These are phyloP conservation scores for Chamaetylas fuelleborni DNA, from an alignment of 2,113 vertebrate species.

Conservation along the genomic window DNA sequence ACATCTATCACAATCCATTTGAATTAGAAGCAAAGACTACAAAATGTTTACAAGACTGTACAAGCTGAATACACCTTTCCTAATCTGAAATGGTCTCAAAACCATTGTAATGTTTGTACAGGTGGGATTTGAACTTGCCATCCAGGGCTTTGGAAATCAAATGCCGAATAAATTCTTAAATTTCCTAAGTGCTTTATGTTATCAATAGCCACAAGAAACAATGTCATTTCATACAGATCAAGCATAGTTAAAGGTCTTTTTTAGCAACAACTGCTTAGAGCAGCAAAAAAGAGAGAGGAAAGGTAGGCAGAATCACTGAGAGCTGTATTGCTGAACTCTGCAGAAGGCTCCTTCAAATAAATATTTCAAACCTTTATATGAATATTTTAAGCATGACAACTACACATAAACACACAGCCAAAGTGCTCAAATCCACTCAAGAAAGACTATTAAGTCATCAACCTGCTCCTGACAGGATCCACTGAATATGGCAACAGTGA, in stretches of 20 bases:
- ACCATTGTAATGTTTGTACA: slow-evolving; percentile 39
- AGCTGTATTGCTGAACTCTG: slow-evolving; percentile 76
- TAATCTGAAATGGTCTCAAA: slow-evolving; percentile 29
- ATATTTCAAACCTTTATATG: slow-evolving; percentile 98
- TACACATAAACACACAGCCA: slow-evolving; percentile 97
- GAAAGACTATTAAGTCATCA: slow-evolving; percentile 99
- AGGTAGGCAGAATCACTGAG: slow-evolving; percentile 63
- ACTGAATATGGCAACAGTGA: slow-evolving; percentile 89
- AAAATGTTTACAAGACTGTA: slow-evolving; percentile 43
- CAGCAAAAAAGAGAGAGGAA: slow-evolving; percentile 56
- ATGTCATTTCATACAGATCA: slow-evolving; percentile 52
- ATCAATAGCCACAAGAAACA: slow-evolving; percentile 56
- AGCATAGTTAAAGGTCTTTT: slow-evolving; percentile 62
- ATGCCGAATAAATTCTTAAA: slow-evolving; percentile 34
- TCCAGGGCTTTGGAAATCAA: slow-evolving; percentile 6
- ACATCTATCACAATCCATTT: background rate
- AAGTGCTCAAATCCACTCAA: slow-evolving; percentile 99
- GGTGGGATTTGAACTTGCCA: slow-evolving; percentile 1
- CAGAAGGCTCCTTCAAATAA: slow-evolving; percentile 87
- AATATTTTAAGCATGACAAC: slow-evolving; percentile 99
- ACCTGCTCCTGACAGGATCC: slow-evolving; percentile 91
- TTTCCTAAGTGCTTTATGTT: slow-evolving; percentile 53
- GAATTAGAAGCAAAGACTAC: slow-evolving; percentile 42
- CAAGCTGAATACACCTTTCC: slow-evolving; percentile 35
- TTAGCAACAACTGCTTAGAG: slow-evolving; percentile 74